Conservation (phyloP, 2,113 vertebrate species). For the Psammodynastes pulverulentus region DNA sequence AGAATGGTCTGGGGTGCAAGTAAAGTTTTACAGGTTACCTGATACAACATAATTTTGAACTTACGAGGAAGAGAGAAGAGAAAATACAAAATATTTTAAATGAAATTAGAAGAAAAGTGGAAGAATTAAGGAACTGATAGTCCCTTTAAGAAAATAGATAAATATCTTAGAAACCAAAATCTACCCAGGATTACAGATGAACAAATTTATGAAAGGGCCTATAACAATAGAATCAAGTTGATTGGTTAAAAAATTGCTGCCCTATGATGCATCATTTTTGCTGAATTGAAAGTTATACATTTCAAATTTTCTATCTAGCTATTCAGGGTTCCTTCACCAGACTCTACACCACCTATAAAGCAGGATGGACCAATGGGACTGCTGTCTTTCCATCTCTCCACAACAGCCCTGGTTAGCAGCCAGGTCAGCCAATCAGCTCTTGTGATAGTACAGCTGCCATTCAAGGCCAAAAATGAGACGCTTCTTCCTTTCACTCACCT, state of each 20-base stretch:
- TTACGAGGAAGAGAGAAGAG: background rate
- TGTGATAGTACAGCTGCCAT: background rate
- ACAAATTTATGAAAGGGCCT: background rate
- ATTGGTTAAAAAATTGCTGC: background rate
- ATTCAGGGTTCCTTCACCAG: background rate
- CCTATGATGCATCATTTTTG: background rate
- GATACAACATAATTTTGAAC: background rate
- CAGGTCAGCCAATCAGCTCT: background rate
- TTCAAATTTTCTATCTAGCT: background rate
- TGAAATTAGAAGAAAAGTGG: background rate
- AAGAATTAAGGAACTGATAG: background rate
- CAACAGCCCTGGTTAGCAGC: background rate
- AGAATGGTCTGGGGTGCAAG: background rate
- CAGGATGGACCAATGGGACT: background rate
- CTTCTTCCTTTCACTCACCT: background rate
- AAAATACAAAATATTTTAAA: background rate
- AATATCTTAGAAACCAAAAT: background rate
- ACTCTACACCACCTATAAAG: background rate
- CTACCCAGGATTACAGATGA: background rate
- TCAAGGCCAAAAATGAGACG: background rate
- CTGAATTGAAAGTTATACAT: background rate
- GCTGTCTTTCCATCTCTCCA: background rate
- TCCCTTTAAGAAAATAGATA: background rate
- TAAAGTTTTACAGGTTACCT: background rate
- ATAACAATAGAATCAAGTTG: background rate